Percentiles rank a stretch among this genome's conserved stretches.
These are phyloP conservation scores for Palythoa heliodiscus DNA, from an alignment of 92 coral and sea anemone genomes.

Conservation along the genomic window DNA sequence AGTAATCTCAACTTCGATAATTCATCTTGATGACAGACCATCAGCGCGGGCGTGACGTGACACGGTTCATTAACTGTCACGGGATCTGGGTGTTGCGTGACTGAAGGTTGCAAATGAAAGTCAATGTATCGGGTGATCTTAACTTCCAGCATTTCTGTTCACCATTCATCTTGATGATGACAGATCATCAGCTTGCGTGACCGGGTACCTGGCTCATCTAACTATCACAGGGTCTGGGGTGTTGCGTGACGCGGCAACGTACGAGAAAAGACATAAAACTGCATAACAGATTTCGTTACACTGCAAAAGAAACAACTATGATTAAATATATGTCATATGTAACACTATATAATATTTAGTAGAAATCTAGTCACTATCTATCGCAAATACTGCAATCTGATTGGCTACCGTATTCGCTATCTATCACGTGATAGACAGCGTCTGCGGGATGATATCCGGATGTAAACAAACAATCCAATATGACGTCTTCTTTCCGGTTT, in stretches of 20 bases:
- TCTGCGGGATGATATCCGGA: too few relatives aligned
- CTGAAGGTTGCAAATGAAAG: neutral
- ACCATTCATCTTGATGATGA: neutral
- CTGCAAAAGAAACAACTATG: constrained; percentile 52
- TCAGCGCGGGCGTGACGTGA: neutral
- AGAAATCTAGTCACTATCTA: too few relatives aligned
- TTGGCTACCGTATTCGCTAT: too few relatives aligned
- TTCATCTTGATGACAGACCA: neutral
- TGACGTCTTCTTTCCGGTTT: too few relatives aligned
- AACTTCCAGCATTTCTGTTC: neutral
- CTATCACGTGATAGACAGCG: too few relatives aligned
- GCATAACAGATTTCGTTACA: constrained; percentile 98
- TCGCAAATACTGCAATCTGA: too few relatives aligned
- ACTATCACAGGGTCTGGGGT: constrained; percentile 42
- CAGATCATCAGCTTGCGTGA: neutral
- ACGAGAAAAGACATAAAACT: constrained; percentile 94
- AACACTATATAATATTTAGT: too few relatives aligned
- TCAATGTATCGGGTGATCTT: neutral
- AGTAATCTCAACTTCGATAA: neutral
- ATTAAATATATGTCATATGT: neutral
- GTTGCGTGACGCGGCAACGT: constrained; percentile 97
- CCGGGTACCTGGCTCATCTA: neutral
- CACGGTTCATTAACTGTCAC: neutral
- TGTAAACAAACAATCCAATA: too few relatives aligned
- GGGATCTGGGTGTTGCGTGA: neutral